A percentile compares a stretch with the other conserved stretches of the same genome.
Evolutionary conservation across 2,113 vertebrate genomes (phyloP).

Genomic region (Gadus chalcogrammus): DNA sequence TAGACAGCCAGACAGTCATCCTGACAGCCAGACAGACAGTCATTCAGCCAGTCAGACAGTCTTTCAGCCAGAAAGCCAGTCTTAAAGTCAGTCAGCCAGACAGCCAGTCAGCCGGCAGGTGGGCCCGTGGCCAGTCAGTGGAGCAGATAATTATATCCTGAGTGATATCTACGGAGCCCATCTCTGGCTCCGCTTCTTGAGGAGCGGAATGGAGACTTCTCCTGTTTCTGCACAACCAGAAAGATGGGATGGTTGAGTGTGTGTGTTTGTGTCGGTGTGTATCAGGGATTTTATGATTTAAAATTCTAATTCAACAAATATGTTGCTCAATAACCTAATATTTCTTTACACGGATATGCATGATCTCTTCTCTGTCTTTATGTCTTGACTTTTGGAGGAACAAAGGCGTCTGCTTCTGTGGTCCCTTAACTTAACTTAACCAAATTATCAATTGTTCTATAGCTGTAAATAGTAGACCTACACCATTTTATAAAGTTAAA

Average conservation of each 20-base stretch:
- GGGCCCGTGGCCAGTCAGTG: constrained; percentile 69
- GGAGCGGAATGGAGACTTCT: constrained; percentile 16
- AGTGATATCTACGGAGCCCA: constrained; percentile 53
- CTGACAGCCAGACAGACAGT: constrained; percentile 3
- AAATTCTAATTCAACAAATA: neutral
- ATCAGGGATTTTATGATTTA: neutral
- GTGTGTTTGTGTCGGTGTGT: constrained; percentile 14
- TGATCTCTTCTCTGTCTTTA: neutral
- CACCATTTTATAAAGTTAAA: too few relatives aligned
- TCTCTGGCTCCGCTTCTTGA: constrained; percentile 28
- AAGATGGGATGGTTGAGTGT: neutral
- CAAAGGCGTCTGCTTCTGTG: too few relatives aligned
- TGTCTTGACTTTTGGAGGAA: too few relatives aligned
- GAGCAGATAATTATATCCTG: constrained; percentile 68
- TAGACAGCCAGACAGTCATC: constrained; percentile 31
- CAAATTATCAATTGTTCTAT: too few relatives aligned
- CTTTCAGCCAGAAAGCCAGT: constrained; percentile 23
- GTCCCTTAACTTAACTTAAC: too few relatives aligned
- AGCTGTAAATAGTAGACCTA: too few relatives aligned
- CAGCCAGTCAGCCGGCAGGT: constrained; percentile 57
- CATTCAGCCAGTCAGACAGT: constrained; percentile 17
- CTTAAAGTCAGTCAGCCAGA: constrained; percentile 61
- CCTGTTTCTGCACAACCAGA: neutral
- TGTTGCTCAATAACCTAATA: constrained; percentile 2
- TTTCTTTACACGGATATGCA: neutral